phyloP scores from a whole-genome alignment of 2,797 vertebrate species.

The Neosilurus mollespiculum region DNA sequence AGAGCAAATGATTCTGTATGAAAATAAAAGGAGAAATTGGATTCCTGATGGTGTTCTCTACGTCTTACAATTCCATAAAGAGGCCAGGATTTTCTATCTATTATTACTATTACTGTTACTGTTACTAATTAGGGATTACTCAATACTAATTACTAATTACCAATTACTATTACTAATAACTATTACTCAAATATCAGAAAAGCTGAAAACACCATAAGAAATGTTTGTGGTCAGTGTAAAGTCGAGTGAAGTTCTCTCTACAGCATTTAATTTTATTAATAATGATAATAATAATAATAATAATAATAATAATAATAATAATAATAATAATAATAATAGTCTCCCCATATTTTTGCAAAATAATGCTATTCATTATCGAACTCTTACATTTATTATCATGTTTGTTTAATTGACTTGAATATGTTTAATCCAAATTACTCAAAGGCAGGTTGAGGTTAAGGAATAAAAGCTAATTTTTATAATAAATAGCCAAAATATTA shows the following conservation, averaged over 20 bases:
- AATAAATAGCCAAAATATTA: background rate
- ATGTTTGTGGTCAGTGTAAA: background rate
- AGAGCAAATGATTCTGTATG: background rate
- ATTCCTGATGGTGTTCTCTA: background rate
- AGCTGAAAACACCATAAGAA: background rate
- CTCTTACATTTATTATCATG: background rate
- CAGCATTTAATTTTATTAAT: too few relatives aligned
- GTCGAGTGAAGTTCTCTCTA: background rate
- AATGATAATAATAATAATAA: too few relatives aligned
- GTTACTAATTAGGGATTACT: too few relatives aligned
- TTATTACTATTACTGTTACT: too few relatives aligned
- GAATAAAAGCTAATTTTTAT: background rate
- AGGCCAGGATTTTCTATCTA: background rate
- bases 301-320: too few relatives aligned
- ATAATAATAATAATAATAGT: too few relatives aligned
- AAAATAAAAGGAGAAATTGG: too few relatives aligned
- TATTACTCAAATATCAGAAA: background rate
- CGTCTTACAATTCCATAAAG: background rate
- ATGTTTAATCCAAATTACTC: background rate
- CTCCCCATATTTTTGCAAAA: background rate
- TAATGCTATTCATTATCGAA: background rate
- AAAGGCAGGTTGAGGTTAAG: background rate
- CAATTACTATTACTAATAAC: too few relatives aligned
- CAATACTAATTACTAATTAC: too few relatives aligned
- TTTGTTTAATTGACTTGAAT: background rate